Evolutionary conservation across 2,113 vertebrate species (phyloP), one percentile per base, ranked within the genome.

Genomic region (Clarias macrocephalus): DNA sequence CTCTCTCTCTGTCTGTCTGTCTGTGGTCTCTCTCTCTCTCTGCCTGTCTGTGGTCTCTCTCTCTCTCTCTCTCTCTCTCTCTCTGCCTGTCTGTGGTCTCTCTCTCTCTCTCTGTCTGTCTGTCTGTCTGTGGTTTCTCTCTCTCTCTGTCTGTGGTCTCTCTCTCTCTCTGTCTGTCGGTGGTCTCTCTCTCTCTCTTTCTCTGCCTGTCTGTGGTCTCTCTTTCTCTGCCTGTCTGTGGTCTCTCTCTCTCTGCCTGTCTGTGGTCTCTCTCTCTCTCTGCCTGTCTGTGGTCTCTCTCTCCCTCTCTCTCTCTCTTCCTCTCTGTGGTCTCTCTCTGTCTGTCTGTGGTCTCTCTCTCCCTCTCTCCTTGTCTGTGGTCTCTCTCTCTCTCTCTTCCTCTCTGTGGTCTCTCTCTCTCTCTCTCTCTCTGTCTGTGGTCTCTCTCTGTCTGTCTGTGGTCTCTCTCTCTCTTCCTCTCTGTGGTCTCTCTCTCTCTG

Each of bases 281-380:
- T 30, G 89, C 85, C 91, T 91, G 91, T 86, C 79, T 72, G 57
- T 86, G 33, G 7, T 9, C 4, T 87, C 19, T 85, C 9, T 60
- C 11, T 85, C 52, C 54, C 5, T 81, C 48, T 79, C 11, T 82
- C 54, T 62, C 66, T 12, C 28, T 56, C 2, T 63, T 59, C n/a
- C n/a, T n/a, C 15, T 30, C 1, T 33, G 28, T 16, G 28, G 3
- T 48, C 48, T 48, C 48, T 68, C 3, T 25, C 62, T 11, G 23
- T 68, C 13, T 72, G n/a, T n/a, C n/a, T n/a, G n/a, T n/a, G n/a
- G n/a, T n/a, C n/a, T n/a, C n/a, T 28, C 10, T 70, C 1, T 33
- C 3, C 33, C n/a, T 68, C 12, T 68, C 2, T 30, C 89, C 85
- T 91, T 91, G 91, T 86, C 79, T 72, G 57, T 86, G 33, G 7